Conservation (phyloP, 2,113 vertebrate species). For the Rhinogobius similis region DNA sequence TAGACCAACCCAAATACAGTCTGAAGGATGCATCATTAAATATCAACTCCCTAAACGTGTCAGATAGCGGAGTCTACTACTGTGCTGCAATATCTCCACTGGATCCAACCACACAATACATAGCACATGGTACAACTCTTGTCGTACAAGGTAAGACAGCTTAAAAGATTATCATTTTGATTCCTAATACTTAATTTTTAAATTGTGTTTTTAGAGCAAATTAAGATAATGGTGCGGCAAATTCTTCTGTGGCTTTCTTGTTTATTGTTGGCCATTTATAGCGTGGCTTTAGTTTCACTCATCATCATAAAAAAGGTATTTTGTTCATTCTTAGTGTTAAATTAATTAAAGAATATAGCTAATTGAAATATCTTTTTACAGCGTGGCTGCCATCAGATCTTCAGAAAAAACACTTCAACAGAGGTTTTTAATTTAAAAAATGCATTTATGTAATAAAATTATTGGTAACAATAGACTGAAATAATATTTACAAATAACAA, state of each 20-base stretch:
- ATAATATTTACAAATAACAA: conserved; percentile 54
- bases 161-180: neutral
- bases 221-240: neutral
- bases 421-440: conserved; percentile 27
- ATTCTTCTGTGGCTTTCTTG: conserved; percentile 49
- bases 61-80: conserved; percentile 71
- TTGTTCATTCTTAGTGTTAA: neutral
- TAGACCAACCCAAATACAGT: conserved; percentile 16
- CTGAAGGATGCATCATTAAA: conserved; percentile 1
- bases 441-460: neutral
- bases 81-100: conserved; percentile 34
- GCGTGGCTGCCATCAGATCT: conserved; percentile 24
- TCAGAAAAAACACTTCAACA: conserved; percentile 14
- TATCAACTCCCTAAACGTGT: conserved; percentile 29
- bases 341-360: neutral
- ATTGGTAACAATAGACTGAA: neutral
- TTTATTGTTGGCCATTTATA: conserved; percentile 56
- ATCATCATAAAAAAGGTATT: conserved; percentile 68
- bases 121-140: conserved; percentile 56
- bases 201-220: conserved; percentile 29
- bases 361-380: conserved; percentile 35
- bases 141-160: conserved; percentile 59
- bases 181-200: neutral
- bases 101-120: neutral
- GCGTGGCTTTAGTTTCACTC: conserved; percentile 41